Evolutionary conservation across 1,140 invertebrate genomes (phyloP), one percentile per base, ranked within the genome.

Genomic region (Pseudachorutes palmiensis): DNA sequence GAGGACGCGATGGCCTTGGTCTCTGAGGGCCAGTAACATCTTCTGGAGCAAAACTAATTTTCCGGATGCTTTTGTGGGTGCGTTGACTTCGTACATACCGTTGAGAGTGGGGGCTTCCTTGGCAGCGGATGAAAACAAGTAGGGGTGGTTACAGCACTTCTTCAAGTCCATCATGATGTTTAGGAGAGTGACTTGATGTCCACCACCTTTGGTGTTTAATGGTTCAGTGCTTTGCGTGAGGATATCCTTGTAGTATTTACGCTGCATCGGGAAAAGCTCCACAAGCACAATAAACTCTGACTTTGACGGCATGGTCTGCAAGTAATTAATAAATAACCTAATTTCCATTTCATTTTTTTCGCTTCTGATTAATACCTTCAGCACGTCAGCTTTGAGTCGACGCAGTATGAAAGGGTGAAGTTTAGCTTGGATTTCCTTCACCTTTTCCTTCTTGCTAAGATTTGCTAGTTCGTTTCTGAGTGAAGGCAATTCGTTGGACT

Each of bases 91-190:
- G 78, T 72, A 72, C 75, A 92, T 89, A 19, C 95, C 95, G 76
- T 96, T 97, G 0, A 88, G 83, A 0, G 91, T 84, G 0, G 93
- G 91, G 1, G 92, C 93, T 80, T 97, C 93, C 79, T 94, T 89
- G 2, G 91, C 86, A 0, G 97, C 97, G 12, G 92, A 93, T 1
- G 95, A 94, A 78, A 99, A 98, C 33, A 99, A 81, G 77, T 99
- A 99, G 0, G 97, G 97, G 83, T 99, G 97, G 78, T 99, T 99
- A 77, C 96, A 99, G 77, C 97, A 99, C 76, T 99, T 99, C 78
- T 99, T 99, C 75, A 99, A 81, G 77, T 99, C 97, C 97, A 99
- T 99, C 90, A 99, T 98, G 33, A 99, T 96, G 77, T 99, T 99
- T 14, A 99, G 82, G 29, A 99, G 80, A 0, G 97, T 98, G 66